phyloP scores from a whole-genome alignment of 2,113 vertebrate genomes.

The Agelaius phoeniceus region DNA sequence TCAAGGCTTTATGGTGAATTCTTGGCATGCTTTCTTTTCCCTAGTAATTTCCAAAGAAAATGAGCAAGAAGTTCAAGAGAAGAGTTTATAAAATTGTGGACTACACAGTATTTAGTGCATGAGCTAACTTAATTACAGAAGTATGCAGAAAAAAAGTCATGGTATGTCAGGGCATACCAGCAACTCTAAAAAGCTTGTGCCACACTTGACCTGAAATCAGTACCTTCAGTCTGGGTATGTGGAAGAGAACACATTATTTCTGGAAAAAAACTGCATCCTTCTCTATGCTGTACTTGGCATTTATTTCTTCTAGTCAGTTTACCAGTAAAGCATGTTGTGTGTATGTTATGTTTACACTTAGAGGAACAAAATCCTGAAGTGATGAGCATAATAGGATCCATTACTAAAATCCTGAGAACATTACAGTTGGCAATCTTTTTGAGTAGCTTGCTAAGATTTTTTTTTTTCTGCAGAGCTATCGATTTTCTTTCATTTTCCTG shows the following conservation, averaged over 20 bases:
- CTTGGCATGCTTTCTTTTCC: not conserved
- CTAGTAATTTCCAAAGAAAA: not conserved
- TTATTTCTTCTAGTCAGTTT: not conserved
- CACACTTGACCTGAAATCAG: not conserved
- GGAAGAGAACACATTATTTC: not conserved
- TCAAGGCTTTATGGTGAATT: not conserved
- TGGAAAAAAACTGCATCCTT: not conserved
- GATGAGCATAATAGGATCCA: not conserved
- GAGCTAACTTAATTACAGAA: not conserved
- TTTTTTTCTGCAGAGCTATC: not conserved
- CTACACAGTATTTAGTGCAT: not conserved
- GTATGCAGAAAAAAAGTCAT: not conserved
- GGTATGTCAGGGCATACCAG: not conserved
- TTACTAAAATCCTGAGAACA: not conserved
- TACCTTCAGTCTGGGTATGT: not conserved
- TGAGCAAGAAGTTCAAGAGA: not conserved
- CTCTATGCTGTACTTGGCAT: not conserved
- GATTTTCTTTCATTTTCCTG: not conserved
- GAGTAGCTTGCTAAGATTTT: not conserved
- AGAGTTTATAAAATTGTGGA: not conserved
- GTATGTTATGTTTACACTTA: not conserved
- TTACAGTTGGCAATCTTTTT: not conserved
- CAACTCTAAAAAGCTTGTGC: not conserved
- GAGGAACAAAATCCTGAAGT: not conserved
- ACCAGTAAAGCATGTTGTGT: not conserved